Evolutionary conservation across 1,140 invertebrate species (phyloP), one percentile per base, ranked within the genome.

Genomic region (Hyphantria cunea): DNA sequence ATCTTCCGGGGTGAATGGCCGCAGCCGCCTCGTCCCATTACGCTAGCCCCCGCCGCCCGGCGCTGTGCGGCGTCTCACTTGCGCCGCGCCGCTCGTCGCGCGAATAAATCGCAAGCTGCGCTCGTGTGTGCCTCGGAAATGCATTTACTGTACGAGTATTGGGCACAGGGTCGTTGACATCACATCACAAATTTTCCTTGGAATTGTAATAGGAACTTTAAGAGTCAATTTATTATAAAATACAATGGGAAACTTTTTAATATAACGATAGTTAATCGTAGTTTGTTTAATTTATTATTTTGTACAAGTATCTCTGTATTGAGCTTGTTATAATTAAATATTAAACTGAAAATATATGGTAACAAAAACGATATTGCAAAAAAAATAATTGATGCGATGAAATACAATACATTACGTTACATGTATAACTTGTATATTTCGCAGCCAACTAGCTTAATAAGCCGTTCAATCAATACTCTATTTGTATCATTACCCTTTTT

Each of bases 1-100:
- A 87, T 88, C 83, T 90, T 89, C 86, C 87, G 87, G 87, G 87
- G 87, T 90, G 76, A 88, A 89, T 78, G 86, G 65, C 87, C 87
- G 69, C 69, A 39, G 66, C 66, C 66, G 74, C 79, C 76, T 76
- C 78, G 79, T 76, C 72, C 72, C 80, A 76, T 79, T 71, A 64
- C 74, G 70, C 76, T 79, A 74, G 73, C 71, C 74, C 77, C 75
- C 76, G 73, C 77, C 78, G 56, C 74, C 72, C 77, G 78, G 68
- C 82, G 74, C 64, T 74, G 76, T 73, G 69, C 72, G 70, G 47
- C 70, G 72, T 74, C 80, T 80, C 80, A 66, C 74, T 79, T 75
- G 48, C 62, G 55, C 59, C 37, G 14, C 39, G 45, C 70, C 69
- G 15, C 49, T 51, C 68, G 65, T 50, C 70, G 64, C 72, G 79